These are phyloP conservation scores for Pegea sp. DNA, from an alignment of 23 tunicate genomes.

Conservation along the genomic window DNA sequence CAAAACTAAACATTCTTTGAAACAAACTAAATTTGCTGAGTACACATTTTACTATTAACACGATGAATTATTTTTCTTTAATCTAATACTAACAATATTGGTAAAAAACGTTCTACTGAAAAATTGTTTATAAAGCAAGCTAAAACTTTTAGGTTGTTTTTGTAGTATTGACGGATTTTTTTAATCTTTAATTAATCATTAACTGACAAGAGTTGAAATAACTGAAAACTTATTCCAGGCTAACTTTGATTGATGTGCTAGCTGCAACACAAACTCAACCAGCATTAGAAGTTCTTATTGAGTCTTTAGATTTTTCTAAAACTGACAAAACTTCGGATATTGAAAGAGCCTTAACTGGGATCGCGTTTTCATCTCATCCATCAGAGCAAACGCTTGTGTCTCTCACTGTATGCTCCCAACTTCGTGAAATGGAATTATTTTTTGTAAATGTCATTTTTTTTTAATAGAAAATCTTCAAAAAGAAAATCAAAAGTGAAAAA, in stretches of 20 bases:
- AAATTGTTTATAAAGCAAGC: too few relatives aligned
- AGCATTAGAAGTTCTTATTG: conserved; percentile 48
- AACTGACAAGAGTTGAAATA: too few relatives aligned
- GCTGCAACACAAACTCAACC: conserved; percentile 77
- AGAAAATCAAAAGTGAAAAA: conserved; percentile 36
- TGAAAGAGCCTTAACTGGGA: conserved; percentile 69
- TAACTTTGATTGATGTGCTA: conserved; percentile 58
- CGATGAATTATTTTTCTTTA: too few relatives aligned
- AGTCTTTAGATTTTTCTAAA: conserved; percentile 25
- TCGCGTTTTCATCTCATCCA: conserved; percentile 87
- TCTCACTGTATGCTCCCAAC: conserved; percentile 13
- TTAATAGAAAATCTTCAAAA: conserved; percentile 37
- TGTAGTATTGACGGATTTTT: too few relatives aligned
- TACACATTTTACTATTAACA: too few relatives aligned
- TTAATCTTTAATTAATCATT: too few relatives aligned
- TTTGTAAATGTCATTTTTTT: neutral
- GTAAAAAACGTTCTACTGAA: too few relatives aligned
- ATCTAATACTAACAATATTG: too few relatives aligned
- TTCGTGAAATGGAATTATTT: neutral
- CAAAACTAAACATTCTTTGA: too few relatives aligned
- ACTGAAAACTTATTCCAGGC: too few relatives aligned
- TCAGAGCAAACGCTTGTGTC: conserved; percentile 26
- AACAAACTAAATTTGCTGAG: too few relatives aligned
- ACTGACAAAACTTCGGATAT: conserved; percentile 51
- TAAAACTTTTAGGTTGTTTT: too few relatives aligned